Conservation (phyloP, 2,113 vertebrate species). For the Trematomus loennbergii region DNA sequence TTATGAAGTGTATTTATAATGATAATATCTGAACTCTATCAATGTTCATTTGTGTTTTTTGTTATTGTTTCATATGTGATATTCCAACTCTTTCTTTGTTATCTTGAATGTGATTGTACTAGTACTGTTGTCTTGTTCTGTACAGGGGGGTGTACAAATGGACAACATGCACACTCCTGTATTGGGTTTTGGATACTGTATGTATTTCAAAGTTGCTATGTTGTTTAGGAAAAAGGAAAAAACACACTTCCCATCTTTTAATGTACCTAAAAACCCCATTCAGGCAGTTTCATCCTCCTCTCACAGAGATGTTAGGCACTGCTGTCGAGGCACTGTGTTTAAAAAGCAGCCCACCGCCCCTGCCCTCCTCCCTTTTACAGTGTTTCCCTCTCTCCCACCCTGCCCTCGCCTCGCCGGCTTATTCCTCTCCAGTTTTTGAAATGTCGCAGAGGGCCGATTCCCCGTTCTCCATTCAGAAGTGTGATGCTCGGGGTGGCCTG, state of each 20-base stretch:
- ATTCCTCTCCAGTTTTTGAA: slow-evolving; percentile 53
- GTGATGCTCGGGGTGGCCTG: slow-evolving; percentile 62
- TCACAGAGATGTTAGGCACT: slow-evolving; percentile 28
- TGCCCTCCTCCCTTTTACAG: neutral
- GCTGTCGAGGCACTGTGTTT: slow-evolving; percentile 1
- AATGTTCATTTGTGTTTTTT: too few species aligned
- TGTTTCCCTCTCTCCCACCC: slow-evolving; percentile 11
- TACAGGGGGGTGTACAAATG: neutral
- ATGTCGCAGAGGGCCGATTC: slow-evolving; percentile 59
- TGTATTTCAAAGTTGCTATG: too few species aligned
- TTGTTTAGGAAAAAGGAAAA: too few species aligned
- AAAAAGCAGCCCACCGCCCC: neutral
- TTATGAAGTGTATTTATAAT: too few species aligned
- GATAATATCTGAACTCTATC: too few species aligned
- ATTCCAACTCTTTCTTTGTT: too few species aligned
- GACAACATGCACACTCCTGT: neutral
- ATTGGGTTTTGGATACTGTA: too few species aligned
- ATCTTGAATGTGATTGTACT: too few species aligned
- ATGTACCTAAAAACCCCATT: slow-evolving; percentile 17
- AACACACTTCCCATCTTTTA: slow-evolving; percentile 32
- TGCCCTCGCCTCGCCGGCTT: slow-evolving; percentile 15
- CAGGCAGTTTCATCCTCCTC: slow-evolving; percentile 17
- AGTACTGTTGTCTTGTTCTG: too few species aligned
- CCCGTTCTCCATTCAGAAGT: slow-evolving; percentile 73
- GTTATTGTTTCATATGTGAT: too few species aligned